Percentiles rank a stretch among this genome's conserved stretches.
Conservation (phyloP, 2,888 invertebrate genomes). For the Sturmia bella region DNA sequence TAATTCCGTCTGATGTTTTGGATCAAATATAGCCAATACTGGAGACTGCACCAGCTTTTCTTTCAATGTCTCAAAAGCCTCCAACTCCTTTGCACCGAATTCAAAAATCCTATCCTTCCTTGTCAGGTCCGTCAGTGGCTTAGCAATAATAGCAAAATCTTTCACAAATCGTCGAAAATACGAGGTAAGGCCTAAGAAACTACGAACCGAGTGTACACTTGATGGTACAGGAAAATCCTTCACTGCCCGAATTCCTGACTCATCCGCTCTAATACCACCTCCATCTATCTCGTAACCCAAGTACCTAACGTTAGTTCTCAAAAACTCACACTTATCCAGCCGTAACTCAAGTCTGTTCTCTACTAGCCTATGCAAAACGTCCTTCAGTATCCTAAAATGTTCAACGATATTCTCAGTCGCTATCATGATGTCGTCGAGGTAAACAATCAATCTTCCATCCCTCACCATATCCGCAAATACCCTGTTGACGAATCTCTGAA, state of each 20-base stretch:
- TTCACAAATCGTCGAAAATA: neutral
- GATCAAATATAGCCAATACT: neutral
- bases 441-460: slow-evolving; percentile 19
- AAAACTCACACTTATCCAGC: slow-evolving; percentile 24
- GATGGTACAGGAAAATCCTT: neutral
- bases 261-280: slow-evolving; percentile 47
- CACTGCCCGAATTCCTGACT: neutral
- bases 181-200: no score
- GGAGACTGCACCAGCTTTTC: neutral
- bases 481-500: no score
- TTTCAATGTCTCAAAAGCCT: neutral
- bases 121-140: neutral
- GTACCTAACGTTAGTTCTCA: slow-evolving; percentile 34
- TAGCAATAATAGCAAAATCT: neutral
- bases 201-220: neutral
- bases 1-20: no score
- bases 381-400: slow-evolving; percentile 42
- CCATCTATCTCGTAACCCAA: slow-evolving; percentile 52
- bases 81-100: neutral
- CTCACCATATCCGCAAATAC: neutral
- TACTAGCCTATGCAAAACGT: slow-evolving; percentile 40
- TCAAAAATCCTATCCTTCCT: neutral
- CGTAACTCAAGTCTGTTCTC: slow-evolving; percentile 28
- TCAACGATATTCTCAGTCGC: slow-evolving; percentile 35
- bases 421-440: slow-evolving; percentile 29